phyloP scores from a whole-genome alignment of 35 echinoderm and acorn worm genomes.

The Acanthaster planci region DNA sequence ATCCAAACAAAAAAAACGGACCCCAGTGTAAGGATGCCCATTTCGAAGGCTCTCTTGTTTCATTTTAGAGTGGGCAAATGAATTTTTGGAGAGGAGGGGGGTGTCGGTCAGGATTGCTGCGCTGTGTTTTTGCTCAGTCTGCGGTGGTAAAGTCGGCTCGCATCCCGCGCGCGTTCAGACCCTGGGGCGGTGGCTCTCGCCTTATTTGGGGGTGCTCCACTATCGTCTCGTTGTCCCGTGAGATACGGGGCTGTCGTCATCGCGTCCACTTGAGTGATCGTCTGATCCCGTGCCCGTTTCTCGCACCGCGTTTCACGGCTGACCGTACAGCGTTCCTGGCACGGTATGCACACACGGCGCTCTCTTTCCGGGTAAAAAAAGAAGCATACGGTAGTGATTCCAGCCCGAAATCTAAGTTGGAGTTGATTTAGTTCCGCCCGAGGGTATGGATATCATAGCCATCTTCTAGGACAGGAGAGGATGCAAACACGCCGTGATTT shows the following conservation, averaged over 20 bases:
- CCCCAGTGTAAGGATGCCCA: background rate
- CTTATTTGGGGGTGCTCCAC: background rate
- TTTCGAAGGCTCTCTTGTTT: too few species aligned
- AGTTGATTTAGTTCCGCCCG: background rate
- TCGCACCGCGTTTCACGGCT: background rate
- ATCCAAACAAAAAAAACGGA: slow-evolving; percentile 1
- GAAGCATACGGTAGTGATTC: background rate
- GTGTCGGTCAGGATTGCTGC: background rate
- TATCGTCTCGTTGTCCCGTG: background rate
- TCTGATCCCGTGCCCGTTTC: background rate
- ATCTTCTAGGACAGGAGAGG: slow-evolving; percentile 12
- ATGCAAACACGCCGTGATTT: slow-evolving; percentile 1
- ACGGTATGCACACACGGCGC: background rate
- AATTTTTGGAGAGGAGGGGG: background rate
- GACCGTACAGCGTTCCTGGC: background rate
- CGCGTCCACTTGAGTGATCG: background rate
- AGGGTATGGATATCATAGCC: slow-evolving; percentile 19
- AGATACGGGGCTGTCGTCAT: background rate
- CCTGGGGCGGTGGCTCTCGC: slow-evolving; percentile 6
- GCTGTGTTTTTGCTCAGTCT: background rate
- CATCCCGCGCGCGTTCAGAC: background rate
- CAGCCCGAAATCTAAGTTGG: slow-evolving; percentile 9
- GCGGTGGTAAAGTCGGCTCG: background rate
- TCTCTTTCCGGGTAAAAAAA: background rate
- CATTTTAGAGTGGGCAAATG: too few species aligned